Base-by-base conservation (phyloP, 2,113 vertebrate species). In the Bolborhynchus lineola region DNA sequence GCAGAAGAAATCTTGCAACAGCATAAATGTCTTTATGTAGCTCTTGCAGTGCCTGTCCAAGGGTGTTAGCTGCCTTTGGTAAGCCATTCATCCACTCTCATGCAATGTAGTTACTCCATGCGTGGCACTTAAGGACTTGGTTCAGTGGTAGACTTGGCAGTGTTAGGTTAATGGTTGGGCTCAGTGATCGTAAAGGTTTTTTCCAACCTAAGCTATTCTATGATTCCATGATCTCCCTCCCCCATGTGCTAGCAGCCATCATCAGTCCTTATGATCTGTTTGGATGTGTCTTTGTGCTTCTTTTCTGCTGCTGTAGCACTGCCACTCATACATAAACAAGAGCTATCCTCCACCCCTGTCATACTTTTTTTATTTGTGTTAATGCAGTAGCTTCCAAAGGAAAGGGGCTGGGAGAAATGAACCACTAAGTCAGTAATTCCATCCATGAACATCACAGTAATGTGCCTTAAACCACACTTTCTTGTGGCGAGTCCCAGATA, bases 401-500 rank as follows among this genome's bases (percentile, higher is more conserved):
- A 84, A 93, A 13, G 4, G 18, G n/a, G 16, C 3, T 86, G 77
- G 71, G 52, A 60, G 39, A 84, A 88, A 91, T n/a, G 35, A 94
- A 59, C 41, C 31, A 62, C 69, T 47, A 62, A 65, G 52, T 88
- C 68, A 84, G 70, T 62, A 76, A 65, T 47, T 86, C 39, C 68
- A 21, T 28, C 80, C 24, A 68, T 55, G 52, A 86, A 55, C 39
- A 83, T 83, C 52, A 39, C 85, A 90, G 62, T 76, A 86, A 94
- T 57, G 31, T 76, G 64, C 55, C 82, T 86, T 88, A 94, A 92
- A 95, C 63, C 10, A 0, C 60, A 39, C 37, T 91, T 93, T 84
- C 86, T 79, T 89, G 65, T 89, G 83, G 21, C 90, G 86, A 85
- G 69, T 88, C 90, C 86, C 77, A 85, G 69, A 67, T 65, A 37